Conservation (phyloP, 1,140 invertebrate species). For the Babylonia areolata region DNA sequence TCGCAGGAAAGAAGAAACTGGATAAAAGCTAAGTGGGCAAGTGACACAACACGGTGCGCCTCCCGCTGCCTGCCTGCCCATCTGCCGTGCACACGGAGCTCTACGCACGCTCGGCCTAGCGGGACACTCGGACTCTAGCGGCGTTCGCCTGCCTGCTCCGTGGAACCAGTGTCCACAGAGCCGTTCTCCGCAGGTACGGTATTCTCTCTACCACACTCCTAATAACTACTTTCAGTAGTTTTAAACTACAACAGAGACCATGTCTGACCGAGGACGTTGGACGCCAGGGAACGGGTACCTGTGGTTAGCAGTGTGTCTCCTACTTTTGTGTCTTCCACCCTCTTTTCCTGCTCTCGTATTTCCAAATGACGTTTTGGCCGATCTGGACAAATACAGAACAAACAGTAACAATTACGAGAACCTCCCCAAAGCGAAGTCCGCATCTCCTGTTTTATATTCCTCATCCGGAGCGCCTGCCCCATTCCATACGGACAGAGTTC, state of each 20-base stretch:
- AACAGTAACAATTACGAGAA: neutral
- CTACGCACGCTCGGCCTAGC: neutral
- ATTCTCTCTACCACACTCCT: neutral
- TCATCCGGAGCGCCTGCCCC: neutral
- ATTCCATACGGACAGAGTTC: neutral
- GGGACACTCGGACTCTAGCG: neutral
- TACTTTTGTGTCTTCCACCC: conserved; percentile 14
- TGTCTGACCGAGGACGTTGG: neutral
- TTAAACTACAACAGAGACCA: neutral
- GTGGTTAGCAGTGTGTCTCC: conserved; percentile 1
- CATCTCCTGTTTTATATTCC: neutral
- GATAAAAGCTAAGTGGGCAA: neutral
- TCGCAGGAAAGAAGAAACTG: neutral
- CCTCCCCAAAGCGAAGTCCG: neutral
- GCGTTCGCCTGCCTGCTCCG: neutral
- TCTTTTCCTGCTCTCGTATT: conserved; percentile 17
- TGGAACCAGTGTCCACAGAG: neutral
- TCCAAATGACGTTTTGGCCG: conserved; percentile 27
- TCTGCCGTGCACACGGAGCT: neutral
- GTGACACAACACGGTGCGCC: conserved; percentile 17
- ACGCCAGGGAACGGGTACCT: neutral
- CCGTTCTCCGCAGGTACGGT: neutral
- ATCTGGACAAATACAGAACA: conserved; percentile 7
- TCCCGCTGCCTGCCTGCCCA: neutral
- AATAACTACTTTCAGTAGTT: neutral